Evolutionary conservation across 2,113 vertebrate species (phyloP).

Genomic region (Cephalopholis sonnerati): DNA sequence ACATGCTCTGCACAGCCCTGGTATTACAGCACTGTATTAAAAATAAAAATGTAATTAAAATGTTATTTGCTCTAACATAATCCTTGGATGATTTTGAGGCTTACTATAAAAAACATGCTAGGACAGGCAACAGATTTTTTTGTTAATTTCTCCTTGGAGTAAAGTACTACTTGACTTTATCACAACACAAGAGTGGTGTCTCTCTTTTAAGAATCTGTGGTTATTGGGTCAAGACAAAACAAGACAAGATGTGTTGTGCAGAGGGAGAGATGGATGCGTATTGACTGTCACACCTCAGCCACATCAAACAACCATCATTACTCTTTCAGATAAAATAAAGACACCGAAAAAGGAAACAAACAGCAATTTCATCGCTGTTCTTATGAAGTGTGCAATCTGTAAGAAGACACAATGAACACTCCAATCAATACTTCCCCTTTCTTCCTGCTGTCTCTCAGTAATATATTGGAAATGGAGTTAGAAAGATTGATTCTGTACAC

Average conservation of each 20-base stretch:
- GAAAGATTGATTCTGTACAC: constrained; percentile 85
- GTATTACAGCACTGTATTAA: not conserved
- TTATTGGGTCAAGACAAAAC: constrained; percentile 20
- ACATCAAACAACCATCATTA: constrained; percentile 73
- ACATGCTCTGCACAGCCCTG: not conserved
- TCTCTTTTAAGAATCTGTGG: constrained; percentile 12
- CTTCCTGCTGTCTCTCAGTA: constrained; percentile 81
- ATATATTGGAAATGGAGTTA: constrained; percentile 88
- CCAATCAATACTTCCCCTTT: constrained; percentile 84
- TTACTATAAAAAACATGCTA: too few relatives aligned
- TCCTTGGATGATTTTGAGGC: not conserved
- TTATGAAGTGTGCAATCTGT: constrained; percentile 82
- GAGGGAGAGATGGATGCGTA: constrained; percentile 36
- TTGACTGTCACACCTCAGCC: constrained; percentile 66
- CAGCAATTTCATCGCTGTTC: constrained; percentile 77
- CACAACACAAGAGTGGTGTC: not conserved
- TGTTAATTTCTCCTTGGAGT: constrained; percentile 2
- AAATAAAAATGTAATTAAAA: not conserved
- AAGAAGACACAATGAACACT: constrained; percentile 81
- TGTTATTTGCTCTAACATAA: not conserved
- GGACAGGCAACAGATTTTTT: not conserved
- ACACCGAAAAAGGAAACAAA: constrained; percentile 75
- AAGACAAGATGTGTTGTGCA: constrained; percentile 11
- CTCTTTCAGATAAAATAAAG: constrained; percentile 76
- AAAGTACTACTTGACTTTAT: constrained; percentile 8